Base-by-base conservation (phyloP, 2,888 invertebrate genomes). In the Melipona bicolor region DNA sequence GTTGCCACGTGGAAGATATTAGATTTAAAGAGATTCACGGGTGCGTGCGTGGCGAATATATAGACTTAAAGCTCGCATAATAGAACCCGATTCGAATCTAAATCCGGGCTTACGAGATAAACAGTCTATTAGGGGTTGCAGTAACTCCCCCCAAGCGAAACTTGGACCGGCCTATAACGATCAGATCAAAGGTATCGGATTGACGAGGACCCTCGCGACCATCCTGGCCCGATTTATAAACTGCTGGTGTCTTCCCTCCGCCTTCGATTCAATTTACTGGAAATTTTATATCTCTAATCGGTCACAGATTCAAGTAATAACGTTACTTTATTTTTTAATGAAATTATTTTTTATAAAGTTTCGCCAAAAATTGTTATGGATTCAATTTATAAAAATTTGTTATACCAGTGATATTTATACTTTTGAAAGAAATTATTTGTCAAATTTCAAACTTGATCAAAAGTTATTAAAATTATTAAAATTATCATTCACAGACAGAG, bases 91-190 rank as follows among this genome's bases (percentile, higher is more conserved):
- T 91, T 87, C 86, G 82, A 91, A 91, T 93, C 90, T 92, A 92
- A 93, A 93, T 93, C 92, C 90, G 75, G 88, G 91, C 91, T 93
- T 92, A 91, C 85, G 92, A 92, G 93, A 93, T 93, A 93, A 92
- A 92, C 91, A 92, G 92, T 92, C 92, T 93, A 93, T 92, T 92
- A 91, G 91, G 90, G 88, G 83, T 59, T 85, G 86, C 80, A 82
- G 74, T 76, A 81, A 84, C 88, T 91, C 88, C 87, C 87, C 62
- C 43, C 43, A 43, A 67, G 76, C 80, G 87, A 83, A 87, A 85
- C 83, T 87, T 86, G 83, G 72, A 68, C 56, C 82, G 78, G 83
- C 83, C 79, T 83, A 85, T 91, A 92, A 92, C 90, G 91, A 90
- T 87, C 89, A 91, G 92, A 93, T 93, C 93, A 93, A 93, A 93